Evolutionary conservation across 37 sponge, comb jelly and placozoan genomes (phyloP), one percentile per base, ranked within the genome.

Genomic region (Amphimedon queenslandica): DNA sequence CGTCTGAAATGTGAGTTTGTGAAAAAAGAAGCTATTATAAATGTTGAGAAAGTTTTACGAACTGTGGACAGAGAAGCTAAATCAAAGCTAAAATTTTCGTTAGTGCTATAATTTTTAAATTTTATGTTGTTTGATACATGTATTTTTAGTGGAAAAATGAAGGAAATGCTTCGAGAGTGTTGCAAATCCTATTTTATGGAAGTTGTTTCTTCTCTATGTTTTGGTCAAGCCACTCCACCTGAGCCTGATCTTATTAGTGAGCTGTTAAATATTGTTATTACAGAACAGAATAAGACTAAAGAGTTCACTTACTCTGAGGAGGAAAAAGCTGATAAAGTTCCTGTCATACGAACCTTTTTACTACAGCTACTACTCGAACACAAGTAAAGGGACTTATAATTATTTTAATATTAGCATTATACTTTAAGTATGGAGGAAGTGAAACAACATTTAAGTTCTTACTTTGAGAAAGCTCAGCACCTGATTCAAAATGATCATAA

Each of bases 191-290:
- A 81, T 34, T 90, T 90, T 58, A 77, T 85, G 68, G 91, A 90
- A 42, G 75, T 90, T 21, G 77, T 90, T 20, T 90, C 91, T 34
- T 71, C 63, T 30, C 78, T 90, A 0, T 90, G 91, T 61, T 90
- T 90, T 70, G 91, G 87, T 6, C 69, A 51, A 20, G 34, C 55
- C 37, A 75, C 53, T n/a, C 57, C 77, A 24, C 91, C 91, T 53
- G 78, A 85, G 70, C 64, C 67, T 72, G 79, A 63, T 0, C 87
- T 90, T 13, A 68, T 85, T 24, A 40, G 70, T 33, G 57, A 71
- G 66, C 75, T 90, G 5, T 73, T 90, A 66, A 64, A 81, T 20
- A 73, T 64, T 36, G 75, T 90, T 3, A 82, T 85, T 57, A 60
- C 57, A 34, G 73, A 85, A 55, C 18, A 65, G 24, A 56, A 60